phyloP scores from a whole-genome alignment of 2,888 invertebrate genomes.

The Cartodere bifasciata region DNA sequence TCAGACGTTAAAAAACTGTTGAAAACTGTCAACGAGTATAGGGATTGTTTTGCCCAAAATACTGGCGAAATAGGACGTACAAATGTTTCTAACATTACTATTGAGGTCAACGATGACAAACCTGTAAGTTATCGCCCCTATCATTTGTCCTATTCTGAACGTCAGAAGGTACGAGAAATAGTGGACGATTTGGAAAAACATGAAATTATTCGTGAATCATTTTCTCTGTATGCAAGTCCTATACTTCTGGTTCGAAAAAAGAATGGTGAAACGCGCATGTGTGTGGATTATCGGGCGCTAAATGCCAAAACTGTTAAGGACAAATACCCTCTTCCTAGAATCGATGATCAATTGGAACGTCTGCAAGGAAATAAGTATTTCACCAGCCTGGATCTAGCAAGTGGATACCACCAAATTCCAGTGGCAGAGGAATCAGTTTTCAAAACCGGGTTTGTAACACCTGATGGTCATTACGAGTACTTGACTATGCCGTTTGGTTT shows the following conservation, averaged over 20 bases:
- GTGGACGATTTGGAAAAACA: slow-evolving; percentile 16
- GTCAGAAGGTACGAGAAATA: slow-evolving; percentile 15
- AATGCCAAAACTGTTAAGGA: slow-evolving; percentile 25
- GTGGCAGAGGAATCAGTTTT: slow-evolving; percentile 18
- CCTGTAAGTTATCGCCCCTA: slow-evolving; percentile 22
- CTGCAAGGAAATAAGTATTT: slow-evolving; percentile 20
- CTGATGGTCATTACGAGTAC: slow-evolving; percentile 26
- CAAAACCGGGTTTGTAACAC: slow-evolving; percentile 25
- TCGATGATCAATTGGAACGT: slow-evolving; percentile 23
- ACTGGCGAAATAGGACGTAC: slow-evolving; percentile 13
- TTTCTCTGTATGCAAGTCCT: slow-evolving; percentile 19
- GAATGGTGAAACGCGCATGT: slow-evolving; percentile 19
- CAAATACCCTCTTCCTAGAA: slow-evolving; percentile 23
- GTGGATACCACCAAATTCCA: slow-evolving; percentile 24
- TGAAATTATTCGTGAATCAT: slow-evolving; percentile 18
- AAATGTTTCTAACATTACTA: slow-evolving; percentile 12
- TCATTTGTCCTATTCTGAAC: slow-evolving; percentile 18
- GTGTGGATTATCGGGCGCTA: slow-evolving; percentile 22
- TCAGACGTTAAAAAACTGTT: too few relatives aligned
- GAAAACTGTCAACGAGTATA: too few relatives aligned
- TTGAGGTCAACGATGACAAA: slow-evolving; percentile 19
- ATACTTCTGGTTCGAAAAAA: slow-evolving; percentile 15
- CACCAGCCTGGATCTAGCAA: slow-evolving; percentile 22
- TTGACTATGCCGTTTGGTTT: slow-evolving; percentile 26
- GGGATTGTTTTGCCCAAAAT: slow-evolving; percentile 14